These are phyloP conservation scores for Brachyrhaphis roseni DNA, from an alignment of 2,797 vertebrate species.

Conservation along the genomic window DNA sequence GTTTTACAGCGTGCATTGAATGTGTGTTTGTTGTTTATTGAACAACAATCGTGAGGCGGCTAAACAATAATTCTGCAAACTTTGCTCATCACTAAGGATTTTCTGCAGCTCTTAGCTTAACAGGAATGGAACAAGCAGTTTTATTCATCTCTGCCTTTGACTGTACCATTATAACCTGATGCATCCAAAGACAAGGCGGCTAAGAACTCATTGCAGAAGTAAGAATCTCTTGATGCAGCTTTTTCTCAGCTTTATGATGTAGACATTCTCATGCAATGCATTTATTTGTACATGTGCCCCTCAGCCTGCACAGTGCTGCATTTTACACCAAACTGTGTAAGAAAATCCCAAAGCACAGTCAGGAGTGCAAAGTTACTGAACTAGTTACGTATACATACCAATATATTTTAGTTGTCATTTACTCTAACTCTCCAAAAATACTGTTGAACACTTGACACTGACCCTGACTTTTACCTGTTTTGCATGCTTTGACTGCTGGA, in stretches of 20 bases:
- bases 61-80: conserved; percentile 14
- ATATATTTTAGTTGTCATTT: background rate
- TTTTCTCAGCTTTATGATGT: conserved; percentile 56
- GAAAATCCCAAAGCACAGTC: background rate
- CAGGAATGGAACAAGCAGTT: conserved; percentile 55
- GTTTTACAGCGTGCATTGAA: conserved; percentile 31
- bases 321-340: conserved; percentile 28
- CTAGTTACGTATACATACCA: conserved; percentile 3
- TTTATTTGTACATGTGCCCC: background rate
- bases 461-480: background rate
- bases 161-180: conserved; percentile 20
- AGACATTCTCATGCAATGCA: background rate
- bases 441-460: background rate
- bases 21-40: conserved; percentile 33
- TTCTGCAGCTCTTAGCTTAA: conserved; percentile 4
- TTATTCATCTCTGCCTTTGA: conserved; percentile 29
- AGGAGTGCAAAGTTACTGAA: background rate
- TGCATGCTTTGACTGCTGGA: conserved; percentile 32
- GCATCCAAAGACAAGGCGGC: conserved; percentile 61
- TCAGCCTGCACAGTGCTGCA: background rate
- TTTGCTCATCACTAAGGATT: conserved; percentile 22
- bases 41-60: conserved; percentile 8
- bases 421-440: background rate
- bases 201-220: conserved; percentile 28
- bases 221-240: background rate